Evolutionary conservation across 2,888 invertebrate genomes (phyloP).

Genomic region (Stictocephala bisonia): DNA sequence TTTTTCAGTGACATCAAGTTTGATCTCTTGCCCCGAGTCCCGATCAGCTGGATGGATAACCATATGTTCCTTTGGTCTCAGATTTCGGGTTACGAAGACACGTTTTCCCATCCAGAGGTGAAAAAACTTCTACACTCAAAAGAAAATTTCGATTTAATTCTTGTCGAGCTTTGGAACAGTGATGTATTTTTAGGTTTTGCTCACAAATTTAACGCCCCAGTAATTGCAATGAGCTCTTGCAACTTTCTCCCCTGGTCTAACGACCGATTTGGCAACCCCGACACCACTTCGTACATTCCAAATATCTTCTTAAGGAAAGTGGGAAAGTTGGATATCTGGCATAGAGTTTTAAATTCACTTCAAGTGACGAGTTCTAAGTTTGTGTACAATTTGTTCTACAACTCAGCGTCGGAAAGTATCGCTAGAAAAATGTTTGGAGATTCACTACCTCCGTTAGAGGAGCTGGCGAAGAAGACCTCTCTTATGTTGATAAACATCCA

Average conservation of each 20-base stretch:
- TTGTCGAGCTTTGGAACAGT: constrained; percentile 52
- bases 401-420: constrained; percentile 45
- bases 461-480: constrained; percentile 66
- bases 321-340: constrained; percentile 61
- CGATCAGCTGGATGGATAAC: constrained; percentile 8
- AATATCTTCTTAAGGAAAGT: constrained; percentile 43
- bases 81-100: background rate
- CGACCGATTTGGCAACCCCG: constrained; percentile 43
- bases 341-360: constrained; percentile 62
- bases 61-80: background rate
- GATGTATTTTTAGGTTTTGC: constrained; percentile 52
- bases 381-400: constrained; percentile 44
- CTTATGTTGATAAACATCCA: constrained; percentile 67
- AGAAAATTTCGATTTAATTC: constrained; percentile 50
- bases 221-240: constrained; percentile 52
- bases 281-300: constrained; percentile 50
- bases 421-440: constrained; percentile 60
- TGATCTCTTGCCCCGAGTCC: constrained; percentile 9
- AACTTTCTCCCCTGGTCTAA: constrained; percentile 52
- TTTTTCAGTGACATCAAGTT: constrained; percentile 22
- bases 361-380: constrained; percentile 55
- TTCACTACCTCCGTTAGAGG: constrained; percentile 61
- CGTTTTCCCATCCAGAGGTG: constrained; percentile 12
- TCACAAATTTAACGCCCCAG: constrained; percentile 51
- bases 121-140: constrained; percentile 11